A percentile compares a stretch with the other conserved stretches of the same genome.
phyloP scores from a whole-genome alignment of 1,140 invertebrate species.

The Leptestheria dahalacensis region DNA sequence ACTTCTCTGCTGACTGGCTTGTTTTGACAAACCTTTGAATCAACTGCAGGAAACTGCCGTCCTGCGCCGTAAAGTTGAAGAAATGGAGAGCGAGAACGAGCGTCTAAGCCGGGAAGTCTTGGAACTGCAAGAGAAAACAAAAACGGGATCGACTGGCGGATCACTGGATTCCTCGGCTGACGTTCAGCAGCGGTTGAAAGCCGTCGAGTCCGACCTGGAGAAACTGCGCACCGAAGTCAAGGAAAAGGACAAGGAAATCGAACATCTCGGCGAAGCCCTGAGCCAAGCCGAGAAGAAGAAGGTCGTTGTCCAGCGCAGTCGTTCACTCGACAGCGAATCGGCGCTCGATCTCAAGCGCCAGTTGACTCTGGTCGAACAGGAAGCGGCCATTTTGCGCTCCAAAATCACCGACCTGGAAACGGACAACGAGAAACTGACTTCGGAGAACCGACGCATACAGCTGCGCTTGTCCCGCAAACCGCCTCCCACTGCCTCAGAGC shows the following conservation, averaged over 20 bases:
- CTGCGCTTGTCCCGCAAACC: slow-evolving; percentile 22
- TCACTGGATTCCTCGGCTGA: slow-evolving; percentile 30
- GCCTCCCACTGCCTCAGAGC: slow-evolving; percentile 26
- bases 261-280: slow-evolving; percentile 53
- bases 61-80: slow-evolving; percentile 62
- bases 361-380: slow-evolving; percentile 54
- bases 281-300: slow-evolving; percentile 37
- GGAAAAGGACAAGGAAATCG: slow-evolving; percentile 66
- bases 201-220: slow-evolving; percentile 46
- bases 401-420: slow-evolving; percentile 47
- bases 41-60: slow-evolving; percentile 53
- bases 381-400: slow-evolving; percentile 43
- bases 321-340: slow-evolving; percentile 22
- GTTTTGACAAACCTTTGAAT: neutral
- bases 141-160: slow-evolving; percentile 24
- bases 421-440: slow-evolving; percentile 53
- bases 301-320: slow-evolving; percentile 22
- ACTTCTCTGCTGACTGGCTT: neutral
- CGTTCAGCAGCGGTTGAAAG: slow-evolving; percentile 49
- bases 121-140: slow-evolving; percentile 53
- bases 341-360: slow-evolving; percentile 43
- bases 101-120: slow-evolving; percentile 55
- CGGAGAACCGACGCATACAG: slow-evolving; percentile 50
- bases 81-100: slow-evolving; percentile 63
- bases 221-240: slow-evolving; percentile 57